Evolutionary conservation across 2,888 invertebrate species (phyloP).

Genomic region (Macroteleia sp.): DNA sequence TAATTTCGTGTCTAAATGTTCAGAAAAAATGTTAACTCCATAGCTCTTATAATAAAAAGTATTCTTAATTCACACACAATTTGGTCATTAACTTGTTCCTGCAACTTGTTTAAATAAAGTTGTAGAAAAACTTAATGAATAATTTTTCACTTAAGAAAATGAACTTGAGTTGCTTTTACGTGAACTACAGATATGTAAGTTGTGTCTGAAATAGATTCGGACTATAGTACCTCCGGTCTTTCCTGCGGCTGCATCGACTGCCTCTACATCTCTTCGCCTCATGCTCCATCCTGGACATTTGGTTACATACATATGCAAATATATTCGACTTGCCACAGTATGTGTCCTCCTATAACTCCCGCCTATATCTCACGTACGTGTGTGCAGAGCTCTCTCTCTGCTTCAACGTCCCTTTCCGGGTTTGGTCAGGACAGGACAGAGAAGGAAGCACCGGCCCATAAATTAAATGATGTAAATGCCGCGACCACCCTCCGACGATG

Average conservation of each 20-base stretch:
- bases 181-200: constrained; percentile 33
- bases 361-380: constrained; percentile 68
- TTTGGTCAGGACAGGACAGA: constrained; percentile 60
- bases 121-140: no score
- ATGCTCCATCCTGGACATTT: constrained; percentile 74
- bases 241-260: constrained; percentile 61
- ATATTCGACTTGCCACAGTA: constrained; percentile 80
- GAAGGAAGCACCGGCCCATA: constrained; percentile 77
- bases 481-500: constrained; percentile 81
- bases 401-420: constrained; percentile 58
- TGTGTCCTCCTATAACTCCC: constrained; percentile 71
- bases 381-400: constrained; percentile 37
- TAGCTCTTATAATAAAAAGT: no score
- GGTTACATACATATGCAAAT: constrained; percentile 83
- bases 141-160: no score
- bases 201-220: constrained; percentile 43
- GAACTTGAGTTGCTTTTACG: constrained; percentile 24
- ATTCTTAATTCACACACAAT: no score
- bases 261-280: constrained; percentile 63
- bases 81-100: no score
- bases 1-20: no score
- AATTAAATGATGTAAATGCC: constrained; percentile 84
- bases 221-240: constrained; percentile 45
- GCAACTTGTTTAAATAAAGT: no score
- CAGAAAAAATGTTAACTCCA: no score